Evolutionary conservation across 2,113 vertebrate genomes (phyloP).

Genomic region (Rhabdornis inornatus): DNA sequence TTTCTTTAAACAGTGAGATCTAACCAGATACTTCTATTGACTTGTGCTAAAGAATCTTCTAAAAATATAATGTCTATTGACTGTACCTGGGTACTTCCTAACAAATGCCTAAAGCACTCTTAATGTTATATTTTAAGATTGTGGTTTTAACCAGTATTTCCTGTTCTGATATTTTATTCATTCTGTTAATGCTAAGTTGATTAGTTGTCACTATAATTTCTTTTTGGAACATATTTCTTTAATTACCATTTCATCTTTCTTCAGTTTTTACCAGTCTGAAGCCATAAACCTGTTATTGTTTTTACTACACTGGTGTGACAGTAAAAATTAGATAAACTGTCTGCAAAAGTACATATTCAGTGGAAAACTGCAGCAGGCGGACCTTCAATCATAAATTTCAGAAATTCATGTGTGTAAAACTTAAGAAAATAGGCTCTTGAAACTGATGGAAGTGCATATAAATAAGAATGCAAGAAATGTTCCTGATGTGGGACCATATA

Average conservation of each 20-base stretch:
- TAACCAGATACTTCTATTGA: background rate
- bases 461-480: background rate
- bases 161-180: constrained; percentile 55
- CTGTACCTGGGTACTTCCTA: background rate
- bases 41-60: background rate
- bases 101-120: background rate
- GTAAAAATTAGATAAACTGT: background rate
- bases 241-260: background rate
- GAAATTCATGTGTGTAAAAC: background rate
- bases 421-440: background rate
- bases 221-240: background rate
- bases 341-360: background rate
- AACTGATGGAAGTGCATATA: background rate
- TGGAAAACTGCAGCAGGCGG: background rate
- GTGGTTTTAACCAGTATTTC: constrained; percentile 25
- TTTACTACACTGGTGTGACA: background rate
- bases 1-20: background rate
- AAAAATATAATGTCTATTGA: background rate
- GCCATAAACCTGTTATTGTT: background rate
- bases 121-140: background rate
- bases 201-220: constrained; percentile 8
- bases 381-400: background rate
- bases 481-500: background rate
- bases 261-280: background rate
- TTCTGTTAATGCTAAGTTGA: background rate